Base-by-base conservation (phyloP, 2,888 invertebrate species). In the Elegia similella region DNA sequence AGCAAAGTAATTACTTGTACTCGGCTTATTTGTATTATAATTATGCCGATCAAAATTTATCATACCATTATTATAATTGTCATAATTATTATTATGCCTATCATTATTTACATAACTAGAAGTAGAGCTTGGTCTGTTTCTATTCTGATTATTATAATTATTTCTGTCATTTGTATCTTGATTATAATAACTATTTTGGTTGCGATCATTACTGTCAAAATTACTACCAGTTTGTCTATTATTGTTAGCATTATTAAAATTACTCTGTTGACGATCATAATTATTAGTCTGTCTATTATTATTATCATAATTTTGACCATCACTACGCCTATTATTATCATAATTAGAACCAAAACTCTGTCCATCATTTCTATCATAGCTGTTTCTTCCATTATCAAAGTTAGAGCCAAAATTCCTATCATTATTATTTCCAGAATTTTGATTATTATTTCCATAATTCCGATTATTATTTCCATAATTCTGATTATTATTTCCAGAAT, bases 111-210 rank as follows among this genome's bases (percentile, higher is more conserved):
- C 16, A 16, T 50, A 50, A 47, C 30, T 13, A 50, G 34, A n/a
- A 2, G 10, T 15, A 7, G 50, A 38, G 6, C 34, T 50, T 13
- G 34, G 34, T 2, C 17, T 50, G 34, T 50, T 50, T 34, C 2
- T 32, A 17, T 50, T 50, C 6, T 34, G 50, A 15, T 59, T 15
- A 53, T 57, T 52, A 46, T 53, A 47, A 46, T 23, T 44, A 44
- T 29, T 48, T n/a, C 52, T 46, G 10, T 52, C 52, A 46, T 57
- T 55, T 30, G 53, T 10, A 10, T 42, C 13, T 42, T 29, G 29
- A 16, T 29, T 53, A 7, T 16, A 43, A 53, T 43, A 42, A 53
- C 6, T 15, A 3, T 53, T 13, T 30, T 30, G 42, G 23, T 44
- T 50, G 8, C n/a, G 16, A 34, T 56, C 32, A 15, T 34, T 15